Conservation (phyloP, 1,140 invertebrate genomes). For the Phenacoccus solenopsis region DNA sequence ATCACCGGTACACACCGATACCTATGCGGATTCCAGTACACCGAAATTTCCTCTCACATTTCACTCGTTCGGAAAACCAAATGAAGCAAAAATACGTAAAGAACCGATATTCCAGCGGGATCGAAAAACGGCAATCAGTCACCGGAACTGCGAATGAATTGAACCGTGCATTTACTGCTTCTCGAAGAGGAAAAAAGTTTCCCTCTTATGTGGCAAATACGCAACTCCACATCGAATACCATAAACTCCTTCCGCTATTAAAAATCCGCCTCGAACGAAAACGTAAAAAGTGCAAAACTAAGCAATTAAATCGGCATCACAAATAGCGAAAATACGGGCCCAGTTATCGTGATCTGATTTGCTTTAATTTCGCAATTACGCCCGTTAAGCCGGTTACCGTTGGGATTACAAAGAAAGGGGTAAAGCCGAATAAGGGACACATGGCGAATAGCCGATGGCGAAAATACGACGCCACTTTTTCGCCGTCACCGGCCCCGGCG, state of each 20-base stretch:
- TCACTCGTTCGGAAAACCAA: not conserved
- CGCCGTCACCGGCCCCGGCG: not conserved
- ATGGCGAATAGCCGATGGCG: not conserved
- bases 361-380: constrained; percentile 15
- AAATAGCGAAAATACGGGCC: not conserved
- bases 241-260: not conserved
- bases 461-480: not conserved
- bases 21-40: too few species aligned
- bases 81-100: constrained; percentile 11
- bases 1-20: too few species aligned
- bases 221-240: not conserved
- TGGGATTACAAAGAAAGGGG: constrained; percentile 9
- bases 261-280: not conserved
- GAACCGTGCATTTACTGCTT: constrained; percentile 7
- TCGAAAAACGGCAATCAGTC: constrained; percentile 14
- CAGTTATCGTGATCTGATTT: constrained; percentile 6
- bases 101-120: constrained; percentile 11
- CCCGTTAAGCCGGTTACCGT: constrained; percentile 6
- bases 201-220: not conserved
- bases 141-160: constrained; percentile 14
- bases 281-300: too few species aligned
- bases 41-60: not conserved
- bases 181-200: not conserved
- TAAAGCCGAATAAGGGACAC: not conserved
- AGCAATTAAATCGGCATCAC: constrained; percentile 1